A percentile compares a stretch with the other conserved stretches of the same genome.
These are phyloP conservation scores for Yponomeuta plumbellus DNA, from an alignment of 2,888 invertebrate genomes.

Conservation along the genomic window DNA sequence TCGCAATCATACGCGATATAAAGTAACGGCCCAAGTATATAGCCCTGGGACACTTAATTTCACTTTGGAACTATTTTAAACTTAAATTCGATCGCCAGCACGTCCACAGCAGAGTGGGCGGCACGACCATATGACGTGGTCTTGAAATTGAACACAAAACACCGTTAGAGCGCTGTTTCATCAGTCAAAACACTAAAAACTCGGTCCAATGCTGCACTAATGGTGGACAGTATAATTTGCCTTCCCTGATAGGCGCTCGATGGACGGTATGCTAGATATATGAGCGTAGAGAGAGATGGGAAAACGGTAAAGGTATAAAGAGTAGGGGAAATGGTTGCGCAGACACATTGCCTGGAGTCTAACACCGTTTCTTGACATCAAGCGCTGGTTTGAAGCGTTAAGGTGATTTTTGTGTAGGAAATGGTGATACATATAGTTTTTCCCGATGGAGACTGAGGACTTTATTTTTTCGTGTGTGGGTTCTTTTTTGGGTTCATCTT, in stretches of 20 bases:
- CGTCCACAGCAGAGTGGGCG: slow-evolving; percentile 65
- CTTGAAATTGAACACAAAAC: slow-evolving; percentile 53
- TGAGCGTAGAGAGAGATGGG: background rate
- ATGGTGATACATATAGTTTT: background rate
- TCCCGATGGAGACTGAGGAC: background rate
- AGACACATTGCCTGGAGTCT: slow-evolving; percentile 28
- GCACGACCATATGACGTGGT: slow-evolving; percentile 66
- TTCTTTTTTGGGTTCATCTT: too few relatives aligned
- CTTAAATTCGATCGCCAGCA: slow-evolving; percentile 41
- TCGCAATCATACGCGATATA: slow-evolving; percentile 14
- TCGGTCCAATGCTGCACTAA: slow-evolving; percentile 45
- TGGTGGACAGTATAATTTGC: background rate
- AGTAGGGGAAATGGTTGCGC: slow-evolving; percentile 8
- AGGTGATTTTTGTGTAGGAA: background rate
- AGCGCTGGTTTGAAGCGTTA: background rate
- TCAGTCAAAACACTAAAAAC: background rate
- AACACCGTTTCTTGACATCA: slow-evolving; percentile 21
- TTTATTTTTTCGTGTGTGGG: background rate
- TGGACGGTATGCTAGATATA: slow-evolving; percentile 1
- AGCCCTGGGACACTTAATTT: slow-evolving; percentile 48
- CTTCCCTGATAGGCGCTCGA: background rate
- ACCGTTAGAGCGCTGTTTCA: slow-evolving; percentile 5
- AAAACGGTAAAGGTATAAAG: slow-evolving; percentile 7
- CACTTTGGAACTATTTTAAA: slow-evolving; percentile 30
- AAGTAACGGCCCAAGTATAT: slow-evolving; percentile 34